Base-by-base conservation (phyloP, 2,113 vertebrate genomes). In the Daubentonia madagascariensis region DNA sequence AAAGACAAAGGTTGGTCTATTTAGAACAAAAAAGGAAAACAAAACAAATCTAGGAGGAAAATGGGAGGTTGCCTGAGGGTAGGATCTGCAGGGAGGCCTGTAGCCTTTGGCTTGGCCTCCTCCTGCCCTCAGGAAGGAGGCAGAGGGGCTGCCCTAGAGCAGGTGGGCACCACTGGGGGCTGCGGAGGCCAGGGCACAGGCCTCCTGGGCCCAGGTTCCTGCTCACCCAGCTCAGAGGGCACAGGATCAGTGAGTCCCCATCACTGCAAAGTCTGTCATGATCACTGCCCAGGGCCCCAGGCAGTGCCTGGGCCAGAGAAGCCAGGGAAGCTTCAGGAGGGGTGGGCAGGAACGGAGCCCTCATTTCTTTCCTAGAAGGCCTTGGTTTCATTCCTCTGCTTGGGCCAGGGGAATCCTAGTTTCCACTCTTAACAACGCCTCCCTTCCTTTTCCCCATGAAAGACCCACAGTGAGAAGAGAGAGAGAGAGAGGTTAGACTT, bases 1-100 rank as follows among this genome's bases (percentile, higher is more conserved):
- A 93, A 81, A 96, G 84, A 83, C 94, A 95, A 97, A 96, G 72
- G 92, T 32, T 92, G 76, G 59, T 96, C 93, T 97, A 65, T 84
- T 96, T 89, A 63, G 54, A 84, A 59, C 2, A 45, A 75, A 92
- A 93, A n/a, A n/a, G 43, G 72, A 93, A 89, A 79, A 84, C 23
- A 92, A 45, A 91, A 88, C 52, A 57, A 87, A 65, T 32, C 59
- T 8, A 17, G 78, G 37, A 94, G 40, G 85, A 73, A 63, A 30
- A 52, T 5, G 7, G 76, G n/a, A 86, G 48, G 89, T 35, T 89
- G 75, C 94, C 67, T 32, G 1, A 28, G 67, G 85, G 79, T 18
- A 75, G 59, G 61, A 25, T 11, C 4, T 18, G 9, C 12, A 45
- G 16, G 23, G 73, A 67, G 92, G 45, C n/a, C 37, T 18, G 16